Evolutionary conservation across 2,797 vertebrate species (phyloP), one percentile per base, ranked within the genome.

Genomic region (Cirrhinus molitorella): DNA sequence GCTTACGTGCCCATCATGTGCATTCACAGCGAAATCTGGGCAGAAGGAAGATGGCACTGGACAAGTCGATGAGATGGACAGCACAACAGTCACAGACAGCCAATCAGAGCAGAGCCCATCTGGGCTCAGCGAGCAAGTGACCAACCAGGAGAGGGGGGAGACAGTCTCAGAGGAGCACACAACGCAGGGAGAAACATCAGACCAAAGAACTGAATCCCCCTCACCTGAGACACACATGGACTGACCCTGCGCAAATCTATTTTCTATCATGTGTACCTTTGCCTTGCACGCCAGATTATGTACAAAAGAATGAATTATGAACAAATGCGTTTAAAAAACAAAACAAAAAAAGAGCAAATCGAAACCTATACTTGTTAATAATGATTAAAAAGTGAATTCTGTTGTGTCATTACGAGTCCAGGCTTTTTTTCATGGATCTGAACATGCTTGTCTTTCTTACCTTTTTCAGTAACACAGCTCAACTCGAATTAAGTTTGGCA

Each of bases 231-330:
- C 85, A 92, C 83, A 88, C 90, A 89, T 91, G 90, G 91, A 94
- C 92, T 93, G 93, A 94, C 83, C 88, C 85, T 84, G 83, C 68
- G 85, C 88, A 93, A 87, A 87, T 92, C 91, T 92, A 93, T 94
- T 94, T 94, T 93, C 90, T 93, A 93, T 89, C 87, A 91, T 94
- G 92, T 94, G 91, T 92, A 90, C 93, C 89, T 93, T 93, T 92
- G 93, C 93, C 93, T 94, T 95, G 95, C 95, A 95, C 94, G 93
- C 89, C 91, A 92, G 88, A 94, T 92, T 91, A 94, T 95, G 91
- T 94, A 94, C 89, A 95, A 93, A 93, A 93, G 80, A 93, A 89
- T 89, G 80, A 87, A 90, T 90, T 91, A 94, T 93, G 88, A 94
- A 91, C 88, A 92, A 91, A 90, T 83, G 83, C 63, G 65, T 86